Percentiles rank a stretch among this genome's conserved stretches.
Evolutionary conservation across 2,888 invertebrate species (phyloP).

Genomic region (Mayetiola destructor): DNA sequence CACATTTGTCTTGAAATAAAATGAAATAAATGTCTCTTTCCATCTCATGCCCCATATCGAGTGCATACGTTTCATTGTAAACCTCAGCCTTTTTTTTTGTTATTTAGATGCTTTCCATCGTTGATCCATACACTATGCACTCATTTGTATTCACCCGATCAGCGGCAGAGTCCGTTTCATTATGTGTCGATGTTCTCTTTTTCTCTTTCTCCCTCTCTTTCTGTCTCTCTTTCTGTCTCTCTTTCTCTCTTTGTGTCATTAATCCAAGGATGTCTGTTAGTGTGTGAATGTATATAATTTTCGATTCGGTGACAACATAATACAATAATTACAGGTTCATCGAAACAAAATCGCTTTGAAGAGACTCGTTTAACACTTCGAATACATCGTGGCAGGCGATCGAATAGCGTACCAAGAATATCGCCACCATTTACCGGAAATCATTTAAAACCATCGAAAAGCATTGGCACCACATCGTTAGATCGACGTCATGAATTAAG

Average conservation of each 20-base stretch:
- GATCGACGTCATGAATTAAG: neutral
- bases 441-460: constrained; percentile 12
- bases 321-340: constrained; percentile 39
- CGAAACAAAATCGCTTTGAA: constrained; percentile 57
- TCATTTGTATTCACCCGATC: too few species aligned
- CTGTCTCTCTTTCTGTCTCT: neutral
- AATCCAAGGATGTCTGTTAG: too few species aligned
- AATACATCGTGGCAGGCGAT: constrained; percentile 61
- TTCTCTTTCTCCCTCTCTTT: neutral
- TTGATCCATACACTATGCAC: too few species aligned
- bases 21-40: too few species aligned
- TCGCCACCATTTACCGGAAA: constrained; percentile 35
- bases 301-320: neutral
- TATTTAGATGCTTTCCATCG: too few species aligned
- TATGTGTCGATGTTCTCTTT: too few species aligned
- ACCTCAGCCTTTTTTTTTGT: too few species aligned
- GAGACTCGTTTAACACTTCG: constrained; percentile 76
- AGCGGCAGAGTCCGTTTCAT: too few species aligned
- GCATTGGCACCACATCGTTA: constrained; percentile 7
- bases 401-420: constrained; percentile 43
- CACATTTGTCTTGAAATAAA: too few species aligned
- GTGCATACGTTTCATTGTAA: too few species aligned
- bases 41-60: too few species aligned
- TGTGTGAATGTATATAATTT: neutral
- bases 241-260: neutral